Percentiles rank a stretch among this genome's conserved stretches.
phyloP scores from a whole-genome alignment of 2,113 vertebrate genomes.

The Percina caprodes region DNA sequence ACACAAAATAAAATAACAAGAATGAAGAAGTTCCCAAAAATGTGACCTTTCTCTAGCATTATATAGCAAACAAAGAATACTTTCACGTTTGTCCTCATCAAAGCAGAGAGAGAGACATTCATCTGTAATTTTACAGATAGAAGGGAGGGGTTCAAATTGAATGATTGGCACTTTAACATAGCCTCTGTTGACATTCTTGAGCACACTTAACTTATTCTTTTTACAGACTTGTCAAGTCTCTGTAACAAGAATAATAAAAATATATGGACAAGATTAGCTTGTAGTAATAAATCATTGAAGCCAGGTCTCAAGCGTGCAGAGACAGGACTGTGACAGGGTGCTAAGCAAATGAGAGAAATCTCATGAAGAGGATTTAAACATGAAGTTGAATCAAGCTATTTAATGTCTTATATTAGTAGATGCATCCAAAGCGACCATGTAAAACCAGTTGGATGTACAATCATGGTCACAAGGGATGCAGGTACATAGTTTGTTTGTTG shows the following conservation, averaged over 20 bases:
- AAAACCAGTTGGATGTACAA: neutral
- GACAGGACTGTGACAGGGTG: neutral
- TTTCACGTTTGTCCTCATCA: neutral
- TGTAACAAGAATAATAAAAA: neutral
- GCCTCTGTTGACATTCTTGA: neutral
- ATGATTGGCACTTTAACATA: neutral
- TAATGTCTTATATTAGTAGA: neutral
- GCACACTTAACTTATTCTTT: neutral
- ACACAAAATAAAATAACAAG: neutral
- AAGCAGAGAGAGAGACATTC: neutral
- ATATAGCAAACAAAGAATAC: neutral
- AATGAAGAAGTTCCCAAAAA: constrained; percentile 3
- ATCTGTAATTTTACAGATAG: neutral
- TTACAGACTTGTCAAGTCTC: neutral
- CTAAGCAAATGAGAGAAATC: neutral
- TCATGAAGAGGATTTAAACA: neutral
- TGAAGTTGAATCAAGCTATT: neutral
- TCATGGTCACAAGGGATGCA: too few species aligned
- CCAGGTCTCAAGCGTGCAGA: neutral
- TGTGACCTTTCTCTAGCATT: neutral
- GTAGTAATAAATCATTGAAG: neutral
- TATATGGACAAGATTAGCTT: neutral
- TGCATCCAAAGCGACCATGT: neutral
- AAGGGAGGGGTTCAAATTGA: neutral
- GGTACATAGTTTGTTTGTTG: neutral